Base-by-base conservation (phyloP, 2,888 invertebrate species). In the Acleris emargana region DNA sequence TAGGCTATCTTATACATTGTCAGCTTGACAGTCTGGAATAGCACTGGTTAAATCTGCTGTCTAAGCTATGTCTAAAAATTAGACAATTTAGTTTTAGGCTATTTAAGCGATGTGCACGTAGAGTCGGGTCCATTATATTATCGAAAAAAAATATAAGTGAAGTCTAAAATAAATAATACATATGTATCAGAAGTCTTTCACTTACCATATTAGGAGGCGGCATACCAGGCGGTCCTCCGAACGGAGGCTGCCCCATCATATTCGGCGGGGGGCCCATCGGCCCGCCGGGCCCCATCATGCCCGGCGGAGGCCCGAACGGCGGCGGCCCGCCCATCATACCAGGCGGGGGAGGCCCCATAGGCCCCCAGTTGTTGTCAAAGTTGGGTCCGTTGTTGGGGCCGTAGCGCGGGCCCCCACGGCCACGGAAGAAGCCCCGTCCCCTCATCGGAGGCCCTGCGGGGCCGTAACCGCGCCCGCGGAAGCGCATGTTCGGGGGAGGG, bases 301-400 rank as follows among this genome's bases (percentile, higher is more conserved):
- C 90, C 0, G 93, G 92, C n/a, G 93, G 93, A 0, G 92, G 92
- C 0, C 93, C 92, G 64, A 85, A 91, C 3, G 90, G 91, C 0
- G 90, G 90, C 1, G 90, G 89, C 0, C 90, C 90, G 0, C 88
- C 89, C 88, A 89, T 87, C 89, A 90, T 90, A 0, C 88, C 94
- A 32, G 95, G 90, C 22, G 94, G 94, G 0, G 93, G 93, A 47
- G 93, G 93, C 0, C 94, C 94, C 87, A 93, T 93, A 25, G 94
- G 94, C 16, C 95, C 95, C 96, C 96, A 96, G 81, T 95, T 96
- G 17, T 95, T 95, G 76, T 91, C 91, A 54, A 83, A 91, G 70
- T 85, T 88, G 0, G 93, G 94, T 5, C 93, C 91, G 74, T 92
- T 84, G 69, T 93, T 89, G 0, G 89, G 91, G 0, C 93, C 93